A percentile compares a stretch with the other conserved stretches of the same genome.
These are phyloP conservation scores for Drosophila putrida DNA, from an alignment of 2,888 invertebrate genomes.

Conservation along the genomic window DNA sequence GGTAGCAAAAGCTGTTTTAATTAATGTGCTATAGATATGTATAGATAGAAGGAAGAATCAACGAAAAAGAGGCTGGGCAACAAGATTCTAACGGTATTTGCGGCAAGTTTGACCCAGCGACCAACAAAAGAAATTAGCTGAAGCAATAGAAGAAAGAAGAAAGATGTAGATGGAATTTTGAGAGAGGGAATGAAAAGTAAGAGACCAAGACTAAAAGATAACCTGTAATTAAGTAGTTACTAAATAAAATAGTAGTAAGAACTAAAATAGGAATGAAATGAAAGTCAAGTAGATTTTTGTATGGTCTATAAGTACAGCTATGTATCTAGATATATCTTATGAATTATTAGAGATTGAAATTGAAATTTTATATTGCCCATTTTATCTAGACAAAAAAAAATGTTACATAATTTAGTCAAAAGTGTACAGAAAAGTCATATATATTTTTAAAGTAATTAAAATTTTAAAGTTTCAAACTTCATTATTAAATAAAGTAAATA, in stretches of 20 bases:
- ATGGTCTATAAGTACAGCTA: not conserved
- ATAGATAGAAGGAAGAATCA: not conserved
- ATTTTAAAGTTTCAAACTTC: too few species aligned
- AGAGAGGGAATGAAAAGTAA: not conserved
- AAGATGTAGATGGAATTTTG: not conserved
- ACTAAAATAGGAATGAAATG: too few species aligned
- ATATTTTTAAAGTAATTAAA: too few species aligned
- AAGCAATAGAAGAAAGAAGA: conserved; percentile 6
- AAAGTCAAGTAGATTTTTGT: not conserved
- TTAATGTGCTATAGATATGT: conserved; percentile 46
- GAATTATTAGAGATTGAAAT: too few species aligned
- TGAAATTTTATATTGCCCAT: too few species aligned
- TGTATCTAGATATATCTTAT: not conserved
- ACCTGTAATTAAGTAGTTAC: conserved; percentile 8
- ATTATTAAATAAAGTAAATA: too few species aligned
- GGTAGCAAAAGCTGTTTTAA: conserved; percentile 40
- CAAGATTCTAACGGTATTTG: conserved; percentile 45
- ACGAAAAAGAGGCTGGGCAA: not conserved
- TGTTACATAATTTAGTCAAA: too few species aligned
- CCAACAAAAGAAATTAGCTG: conserved; percentile 21
- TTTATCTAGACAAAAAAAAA: too few species aligned
- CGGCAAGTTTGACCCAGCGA: conserved; percentile 50
- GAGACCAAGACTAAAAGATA: conserved; percentile 6
- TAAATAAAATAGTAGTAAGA: not conserved
- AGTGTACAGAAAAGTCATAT: too few species aligned